Evolutionary conservation across 2,113 vertebrate genomes (phyloP), one percentile per base, ranked within the genome.

Genomic region (Anolis sagrei): DNA sequence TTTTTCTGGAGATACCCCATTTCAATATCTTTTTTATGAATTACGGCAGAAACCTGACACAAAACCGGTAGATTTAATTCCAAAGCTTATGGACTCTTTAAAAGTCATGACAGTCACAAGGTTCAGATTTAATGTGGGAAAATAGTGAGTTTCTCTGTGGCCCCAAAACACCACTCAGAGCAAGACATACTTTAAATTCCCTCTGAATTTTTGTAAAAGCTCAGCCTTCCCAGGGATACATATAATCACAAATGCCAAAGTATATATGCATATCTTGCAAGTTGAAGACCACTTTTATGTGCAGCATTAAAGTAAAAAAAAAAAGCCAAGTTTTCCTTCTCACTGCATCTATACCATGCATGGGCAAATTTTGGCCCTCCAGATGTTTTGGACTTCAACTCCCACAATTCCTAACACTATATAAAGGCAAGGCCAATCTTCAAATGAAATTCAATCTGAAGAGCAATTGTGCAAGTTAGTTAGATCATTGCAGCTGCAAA

Each of bases 181-280:
- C 27, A 64, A 39, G 27, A 49, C 61, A 83, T 64, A 64, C 34
- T 83, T 83, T 16, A 75, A 48, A 83, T 76, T 76, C 32, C 51
- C 25, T 74, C 54, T 29, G n/a, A 62, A 16, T 68, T 68, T 29
- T 68, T 23, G 9, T 68, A 29, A 44, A 83, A 19, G 4, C 27
- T 48, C 54, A 83, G 29, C 7, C n/a, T 51, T 81, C 23, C 74
- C 69, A 61, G 21, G 79, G 3, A 54, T n/a, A 29, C 34, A 27
- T 66, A n/a, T 58, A 11, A 44, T 18, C 3, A 58, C 32, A 61
- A 13, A 44, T 19, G 27, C 54, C 16, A 16, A 74, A 44, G 27
- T 75, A 81, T 49, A 39, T 32, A 25, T 72, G 44, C 23, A 21
- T 32, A 9, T 14, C 27, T 48, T 48, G 7, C n/a, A 49, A 29